phyloP scores from a whole-genome alignment of 1,140 invertebrate species.

The Hydropsyche tenuis region DNA sequence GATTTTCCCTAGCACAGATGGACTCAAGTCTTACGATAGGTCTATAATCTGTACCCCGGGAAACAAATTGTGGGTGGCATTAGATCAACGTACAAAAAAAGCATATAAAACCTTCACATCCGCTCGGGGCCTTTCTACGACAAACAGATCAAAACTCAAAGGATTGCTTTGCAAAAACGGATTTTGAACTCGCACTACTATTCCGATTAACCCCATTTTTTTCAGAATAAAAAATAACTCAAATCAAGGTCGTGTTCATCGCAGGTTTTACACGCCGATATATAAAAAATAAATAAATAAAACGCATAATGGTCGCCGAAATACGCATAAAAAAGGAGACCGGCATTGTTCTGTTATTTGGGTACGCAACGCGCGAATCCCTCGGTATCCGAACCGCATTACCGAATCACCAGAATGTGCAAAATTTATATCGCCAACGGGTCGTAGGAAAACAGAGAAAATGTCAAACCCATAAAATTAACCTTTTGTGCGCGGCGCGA shows the following conservation, averaged over 20 bases:
- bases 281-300: slow-evolving; percentile 2
- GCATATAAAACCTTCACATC: slow-evolving; percentile 30
- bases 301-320: slow-evolving; percentile 6
- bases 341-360: slow-evolving; percentile 8
- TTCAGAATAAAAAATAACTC: not conserved
- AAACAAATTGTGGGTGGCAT: slow-evolving; percentile 43
- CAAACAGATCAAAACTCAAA: not conserved
- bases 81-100: slow-evolving; percentile 32
- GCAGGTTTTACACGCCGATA: slow-evolving; percentile 14
- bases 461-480: slow-evolving; percentile 51
- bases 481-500: slow-evolving; percentile 46
- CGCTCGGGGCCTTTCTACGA: slow-evolving; percentile 26
- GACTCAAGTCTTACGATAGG: not conserved
- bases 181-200: not conserved
- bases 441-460: slow-evolving; percentile 48
- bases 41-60: slow-evolving; percentile 36
- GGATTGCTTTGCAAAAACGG: not conserved
- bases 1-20: slow-evolving; percentile 32
- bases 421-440: slow-evolving; percentile 42
- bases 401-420: slow-evolving; percentile 39
- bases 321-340: not conserved
- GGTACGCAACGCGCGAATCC: not conserved
- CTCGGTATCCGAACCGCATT: slow-evolving; percentile 34
- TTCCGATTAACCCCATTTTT: slow-evolving; percentile 9
- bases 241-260: slow-evolving; percentile 21